Evolutionary conservation across 2,888 invertebrate genomes (phyloP), one percentile per base, ranked within the genome.

Genomic region (Petrophora chlorosata): DNA sequence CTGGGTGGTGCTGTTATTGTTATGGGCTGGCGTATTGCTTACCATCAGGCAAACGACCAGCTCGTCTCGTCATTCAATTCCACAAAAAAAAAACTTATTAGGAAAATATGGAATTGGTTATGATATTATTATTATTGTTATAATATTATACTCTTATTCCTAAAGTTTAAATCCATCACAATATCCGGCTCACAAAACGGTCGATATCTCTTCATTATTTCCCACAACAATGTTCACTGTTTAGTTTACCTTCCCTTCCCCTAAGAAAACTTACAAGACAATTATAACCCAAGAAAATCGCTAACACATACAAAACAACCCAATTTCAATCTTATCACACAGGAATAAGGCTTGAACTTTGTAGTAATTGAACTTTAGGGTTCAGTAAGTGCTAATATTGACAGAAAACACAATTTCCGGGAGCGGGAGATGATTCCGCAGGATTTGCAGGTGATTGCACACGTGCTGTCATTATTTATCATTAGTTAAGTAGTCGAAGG

Each of bases 351-450:
- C 26, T 17, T 17, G 28, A 19, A 19, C n/a, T n/a, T n/a, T n/a
- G n/a, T n/a, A 23, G 8, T 22, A 14, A 16, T 44, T 42, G 30
- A 30, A 51, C 26, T 39, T 53, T 42, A 53, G 60, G 54, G 66
- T 67, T 69, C 65, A 67, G 56, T 64, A 63, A 55, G 56, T 70
- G 73, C 62, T 67, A 68, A 73, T 81, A 80, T 82, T 81, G 79
- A 79, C 79, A 77, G 76, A 73, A 79, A 76, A 77, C 67, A 73
- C 81, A 82, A 85, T 85, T 82, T 84, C 84, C 85, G 74, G 59
- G 51, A 62, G 58, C 56, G 63, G 58, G 63, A 19, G 32, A 26
- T 14, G 17, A 26, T 80, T 83, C 80, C 77, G 74, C 75, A 72
- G 81, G 79, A 82, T 84, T 85, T 81, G 69, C 60, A 61, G 61